Evolutionary conservation across 2,797 vertebrate species (phyloP).

Genomic region (Lutjanus campechanus): DNA sequence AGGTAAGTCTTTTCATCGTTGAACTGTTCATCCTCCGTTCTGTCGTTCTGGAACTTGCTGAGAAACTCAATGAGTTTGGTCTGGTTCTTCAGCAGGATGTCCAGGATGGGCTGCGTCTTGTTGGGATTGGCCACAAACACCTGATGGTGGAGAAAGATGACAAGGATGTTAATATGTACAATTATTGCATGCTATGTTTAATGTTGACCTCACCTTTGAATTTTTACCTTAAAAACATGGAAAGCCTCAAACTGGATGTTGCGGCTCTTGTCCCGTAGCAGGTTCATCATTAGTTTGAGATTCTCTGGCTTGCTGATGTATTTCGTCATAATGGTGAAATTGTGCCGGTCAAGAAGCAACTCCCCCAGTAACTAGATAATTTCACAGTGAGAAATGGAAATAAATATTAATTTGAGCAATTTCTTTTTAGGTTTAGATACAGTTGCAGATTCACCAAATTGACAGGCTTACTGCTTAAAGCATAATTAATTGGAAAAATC

Average conservation of each 20-base stretch:
- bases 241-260: slow-evolving; percentile 92
- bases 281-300: slow-evolving; percentile 91
- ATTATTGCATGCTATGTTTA: neutral
- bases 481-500: no score
- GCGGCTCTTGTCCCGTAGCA: slow-evolving; percentile 90
- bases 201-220: neutral
- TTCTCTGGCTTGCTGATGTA: slow-evolving; percentile 91
- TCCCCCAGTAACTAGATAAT: slow-evolving; percentile 85
- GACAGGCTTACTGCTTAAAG: neutral
- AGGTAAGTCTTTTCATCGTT: slow-evolving; percentile 99
- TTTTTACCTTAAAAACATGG: slow-evolving; percentile 88
- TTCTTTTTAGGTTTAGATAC: neutral
- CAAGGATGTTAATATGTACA: neutral
- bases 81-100: slow-evolving; percentile 99
- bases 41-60: slow-evolving; percentile 98
- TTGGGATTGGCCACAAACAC: slow-evolving; percentile 98
- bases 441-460: neutral
- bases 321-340: slow-evolving; percentile 90
- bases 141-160: slow-evolving; percentile 74
- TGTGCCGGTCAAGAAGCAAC: slow-evolving; percentile 89
- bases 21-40: slow-evolving; percentile 97
- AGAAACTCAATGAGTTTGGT: slow-evolving; percentile 98
- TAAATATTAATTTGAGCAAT: neutral
- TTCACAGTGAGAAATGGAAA: slow-evolving; percentile 33
- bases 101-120: slow-evolving; percentile 97